Evolutionary conservation across 2,113 vertebrate genomes (phyloP).

Genomic region (Menura novaehollandiae): DNA sequence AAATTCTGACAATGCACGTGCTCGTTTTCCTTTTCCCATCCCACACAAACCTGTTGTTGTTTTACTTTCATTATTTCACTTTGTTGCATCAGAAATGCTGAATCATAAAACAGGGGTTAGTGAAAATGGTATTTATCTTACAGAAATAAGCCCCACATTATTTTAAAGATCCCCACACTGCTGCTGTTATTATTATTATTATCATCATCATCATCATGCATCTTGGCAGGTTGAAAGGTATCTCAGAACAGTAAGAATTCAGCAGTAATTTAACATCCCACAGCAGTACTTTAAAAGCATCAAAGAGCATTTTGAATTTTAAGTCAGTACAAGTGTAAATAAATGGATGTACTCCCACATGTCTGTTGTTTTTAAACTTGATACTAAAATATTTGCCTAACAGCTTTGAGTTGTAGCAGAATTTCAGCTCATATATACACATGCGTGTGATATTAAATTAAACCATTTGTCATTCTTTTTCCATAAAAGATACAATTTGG

Average conservation of each 20-base stretch:
- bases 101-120: conserved; percentile 45
- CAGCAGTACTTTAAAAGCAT: conserved; percentile 17
- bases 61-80: conserved; percentile 52
- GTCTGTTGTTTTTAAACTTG: conserved; percentile 43
- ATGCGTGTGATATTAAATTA: conserved; percentile 64
- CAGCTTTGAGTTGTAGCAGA: conserved; percentile 47
- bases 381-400: conserved; percentile 54
- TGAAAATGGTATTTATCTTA: conserved; percentile 61
- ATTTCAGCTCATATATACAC: conserved; percentile 47
- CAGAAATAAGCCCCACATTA: neutral
- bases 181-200: conserved; percentile 19
- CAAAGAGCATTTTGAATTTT: conserved; percentile 52
- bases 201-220: neutral
- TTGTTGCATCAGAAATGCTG: conserved; percentile 49
- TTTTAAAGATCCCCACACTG: conserved; percentile 42
- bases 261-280: conserved; percentile 57
- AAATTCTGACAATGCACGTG: conserved; percentile 20
- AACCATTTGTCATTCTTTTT: conserved; percentile 68
- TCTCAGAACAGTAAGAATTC: conserved; percentile 47
- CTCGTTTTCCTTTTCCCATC: conserved; percentile 23
- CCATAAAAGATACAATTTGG: conserved; percentile 65
- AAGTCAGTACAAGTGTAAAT: conserved; percentile 47
- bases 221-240: conserved; percentile 65
- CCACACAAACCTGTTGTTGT: conserved; percentile 55
- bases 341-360: conserved; percentile 29